phyloP scores from a whole-genome alignment of 2,797 vertebrate species.

The Cynopterus sphinx region DNA sequence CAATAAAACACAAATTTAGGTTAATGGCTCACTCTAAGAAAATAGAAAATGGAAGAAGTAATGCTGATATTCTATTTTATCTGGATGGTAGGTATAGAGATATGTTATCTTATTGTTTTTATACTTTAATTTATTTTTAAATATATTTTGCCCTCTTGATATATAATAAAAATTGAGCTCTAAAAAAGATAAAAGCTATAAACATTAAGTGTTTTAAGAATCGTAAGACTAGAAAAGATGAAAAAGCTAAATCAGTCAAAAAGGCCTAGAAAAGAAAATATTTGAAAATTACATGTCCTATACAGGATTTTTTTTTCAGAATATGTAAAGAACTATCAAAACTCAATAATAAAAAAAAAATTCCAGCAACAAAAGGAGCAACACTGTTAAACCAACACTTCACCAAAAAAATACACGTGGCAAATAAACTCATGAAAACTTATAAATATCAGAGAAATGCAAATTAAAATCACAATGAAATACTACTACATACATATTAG shows the following conservation, averaged over 20 bases:
- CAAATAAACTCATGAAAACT: not conserved
- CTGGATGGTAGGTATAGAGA: not conserved
- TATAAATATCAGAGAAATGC: not conserved
- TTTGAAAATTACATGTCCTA: not conserved
- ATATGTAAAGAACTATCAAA: not conserved
- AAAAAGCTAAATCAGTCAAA: not conserved
- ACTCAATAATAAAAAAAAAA: not conserved
- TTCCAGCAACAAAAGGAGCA: not conserved
- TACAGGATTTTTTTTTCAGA: not conserved
- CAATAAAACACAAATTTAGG: not conserved
- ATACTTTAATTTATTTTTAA: not conserved
- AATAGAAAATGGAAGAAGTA: not conserved
- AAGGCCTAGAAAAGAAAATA: slow-evolving; percentile 3
- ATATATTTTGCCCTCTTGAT: not conserved
- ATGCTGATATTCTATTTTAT: not conserved
- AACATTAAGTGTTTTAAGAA: not conserved
- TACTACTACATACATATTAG: not conserved
- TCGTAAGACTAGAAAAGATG: not conserved
- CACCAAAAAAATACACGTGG: not conserved
- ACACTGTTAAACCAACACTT: not conserved
- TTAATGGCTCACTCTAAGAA: not conserved
- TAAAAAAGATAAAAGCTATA: not conserved
- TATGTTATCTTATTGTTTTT: not conserved
- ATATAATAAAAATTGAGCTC: not conserved
- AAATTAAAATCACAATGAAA: not conserved